phyloP scores from a whole-genome alignment of 2,113 vertebrate species.

The Ailuropoda melanoleuca region DNA sequence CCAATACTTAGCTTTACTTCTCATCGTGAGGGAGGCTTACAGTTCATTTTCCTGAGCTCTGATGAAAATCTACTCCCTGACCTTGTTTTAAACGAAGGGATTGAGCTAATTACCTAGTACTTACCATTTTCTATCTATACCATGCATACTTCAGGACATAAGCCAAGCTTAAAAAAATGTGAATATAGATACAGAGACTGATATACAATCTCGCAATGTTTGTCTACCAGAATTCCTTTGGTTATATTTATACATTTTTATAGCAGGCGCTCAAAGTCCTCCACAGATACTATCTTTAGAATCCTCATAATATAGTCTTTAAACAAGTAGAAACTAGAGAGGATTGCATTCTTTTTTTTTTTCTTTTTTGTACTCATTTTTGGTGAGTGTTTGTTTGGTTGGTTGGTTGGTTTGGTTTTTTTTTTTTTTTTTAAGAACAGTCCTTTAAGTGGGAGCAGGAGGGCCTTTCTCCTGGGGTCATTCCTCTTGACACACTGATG shows the following conservation, averaged over 20 bases:
- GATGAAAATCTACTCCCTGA: background rate
- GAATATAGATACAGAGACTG: background rate
- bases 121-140: background rate
- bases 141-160: background rate
- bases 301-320: conserved; percentile 23
- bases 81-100: background rate
- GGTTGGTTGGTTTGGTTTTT: no score
- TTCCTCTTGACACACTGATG: background rate
- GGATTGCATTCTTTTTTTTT: background rate
- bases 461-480: background rate
- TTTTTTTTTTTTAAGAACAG: background rate
- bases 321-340: conserved; percentile 16
- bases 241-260: conserved; percentile 34
- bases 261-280: conserved; percentile 54
- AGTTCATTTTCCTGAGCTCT: background rate
- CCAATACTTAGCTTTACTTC: background rate
- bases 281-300: conserved; percentile 42
- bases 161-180: background rate
- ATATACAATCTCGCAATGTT: background rate
- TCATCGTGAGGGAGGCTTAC: background rate
- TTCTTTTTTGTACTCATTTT: background rate
- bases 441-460: background rate
- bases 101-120: background rate
- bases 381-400: background rate
- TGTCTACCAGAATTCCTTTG: conserved; percentile 46